phyloP scores from a whole-genome alignment of 2,113 vertebrate species.

The Neogobius melanostomus region DNA sequence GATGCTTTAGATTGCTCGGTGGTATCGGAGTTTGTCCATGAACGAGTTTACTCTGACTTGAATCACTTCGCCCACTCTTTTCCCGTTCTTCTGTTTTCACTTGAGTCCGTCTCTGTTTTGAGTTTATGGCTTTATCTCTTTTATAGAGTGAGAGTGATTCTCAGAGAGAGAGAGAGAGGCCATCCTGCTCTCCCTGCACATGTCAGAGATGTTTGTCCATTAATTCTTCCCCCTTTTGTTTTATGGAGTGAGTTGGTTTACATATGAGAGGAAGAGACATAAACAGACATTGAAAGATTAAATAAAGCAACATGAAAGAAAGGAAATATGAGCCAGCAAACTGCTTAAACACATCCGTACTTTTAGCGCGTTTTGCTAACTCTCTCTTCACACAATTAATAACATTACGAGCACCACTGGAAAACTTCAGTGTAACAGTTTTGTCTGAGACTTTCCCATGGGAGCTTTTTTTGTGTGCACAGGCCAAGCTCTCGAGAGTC shows the following conservation, averaged over 20 bases:
- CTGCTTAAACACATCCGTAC: constrained; percentile 46
- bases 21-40: constrained; percentile 62
- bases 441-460: constrained; percentile 69
- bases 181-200: constrained; percentile 26
- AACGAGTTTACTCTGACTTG: constrained; percentile 62
- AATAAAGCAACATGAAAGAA: constrained; percentile 45
- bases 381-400: constrained; percentile 59
- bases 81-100: constrained; percentile 12
- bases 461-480: constrained; percentile 61
- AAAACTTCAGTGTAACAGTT: constrained; percentile 54
- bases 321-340: constrained; percentile 16
- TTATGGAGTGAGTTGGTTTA: constrained; percentile 38
- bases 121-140: constrained; percentile 56
- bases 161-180: constrained; percentile 14
- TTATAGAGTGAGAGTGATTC: constrained; percentile 54
- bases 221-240: constrained; percentile 45
- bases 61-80: constrained; percentile 47
- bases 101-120: constrained; percentile 23
- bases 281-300: constrained; percentile 31
- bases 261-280: constrained; percentile 34
- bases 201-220: constrained; percentile 55
- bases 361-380: constrained; percentile 27
- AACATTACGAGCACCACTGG: constrained; percentile 61
- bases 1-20: constrained; percentile 28
- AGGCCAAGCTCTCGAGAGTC: constrained; percentile 50